Evolutionary conservation across 2,888 invertebrate genomes (phyloP).

Genomic region (Cylloceria caligata): DNA sequence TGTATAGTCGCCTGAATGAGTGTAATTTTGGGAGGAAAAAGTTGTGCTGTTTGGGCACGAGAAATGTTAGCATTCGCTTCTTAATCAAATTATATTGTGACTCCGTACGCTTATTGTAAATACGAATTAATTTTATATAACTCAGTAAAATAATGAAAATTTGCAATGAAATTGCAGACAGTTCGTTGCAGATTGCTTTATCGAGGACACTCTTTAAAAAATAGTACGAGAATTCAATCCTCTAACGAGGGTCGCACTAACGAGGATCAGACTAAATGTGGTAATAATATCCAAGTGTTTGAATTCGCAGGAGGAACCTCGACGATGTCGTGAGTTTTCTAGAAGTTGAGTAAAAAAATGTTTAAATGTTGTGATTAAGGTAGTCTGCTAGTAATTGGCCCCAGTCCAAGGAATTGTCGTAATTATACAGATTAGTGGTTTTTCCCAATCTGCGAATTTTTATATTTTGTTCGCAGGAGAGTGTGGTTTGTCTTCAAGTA

Average conservation of each 20-base stretch:
- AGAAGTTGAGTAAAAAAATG: constrained; percentile 5
- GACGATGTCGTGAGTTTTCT: constrained; percentile 16
- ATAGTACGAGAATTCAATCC: constrained; percentile 12
- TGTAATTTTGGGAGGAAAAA: constrained; percentile 8
- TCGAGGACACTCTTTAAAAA: constrained; percentile 2
- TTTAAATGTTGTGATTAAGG: no score
- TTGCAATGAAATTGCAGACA: background rate
- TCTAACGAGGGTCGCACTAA: background rate
- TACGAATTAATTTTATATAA: constrained; percentile 16
- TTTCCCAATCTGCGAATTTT: no score
- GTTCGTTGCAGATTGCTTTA: background rate
- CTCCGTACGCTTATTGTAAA: constrained; percentile 28
- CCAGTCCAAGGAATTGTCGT: no score
- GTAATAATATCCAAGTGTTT: background rate
- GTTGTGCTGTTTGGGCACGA: constrained; percentile 8
- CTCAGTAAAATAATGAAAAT: background rate
- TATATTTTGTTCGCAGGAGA: no score
- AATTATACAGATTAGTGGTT: no score
- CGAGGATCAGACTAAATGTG: background rate
- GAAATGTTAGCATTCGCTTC: constrained; percentile 5
- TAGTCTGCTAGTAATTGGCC: no score
- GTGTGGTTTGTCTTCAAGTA: no score
- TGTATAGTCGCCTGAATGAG: background rate
- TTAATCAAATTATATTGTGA: constrained; percentile 17
- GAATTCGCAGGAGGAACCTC: constrained; percentile 24